Conservation (phyloP, 2,888 invertebrate genomes). For the Zonitis immaculata region DNA sequence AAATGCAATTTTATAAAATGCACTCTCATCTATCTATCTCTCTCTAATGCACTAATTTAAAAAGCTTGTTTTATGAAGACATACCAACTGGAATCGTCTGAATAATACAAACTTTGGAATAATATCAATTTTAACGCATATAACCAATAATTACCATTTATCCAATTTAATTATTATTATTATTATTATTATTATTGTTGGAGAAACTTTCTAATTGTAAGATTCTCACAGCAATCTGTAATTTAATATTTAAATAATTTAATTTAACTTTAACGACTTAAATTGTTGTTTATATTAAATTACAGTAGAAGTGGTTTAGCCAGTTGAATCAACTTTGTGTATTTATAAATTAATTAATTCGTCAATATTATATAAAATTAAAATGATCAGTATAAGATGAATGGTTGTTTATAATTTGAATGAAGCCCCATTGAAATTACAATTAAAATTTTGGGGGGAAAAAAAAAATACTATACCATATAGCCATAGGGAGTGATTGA, state of each 20-base stretch:
- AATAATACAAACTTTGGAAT: too few relatives aligned
- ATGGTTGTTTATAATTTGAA: too few relatives aligned
- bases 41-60: conserved; percentile 32
- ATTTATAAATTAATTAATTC: conserved; percentile 12
- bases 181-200: too few relatives aligned
- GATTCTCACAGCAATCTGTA: not conserved
- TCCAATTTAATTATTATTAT: too few relatives aligned
- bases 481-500: too few relatives aligned
- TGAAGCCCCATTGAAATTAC: too few relatives aligned
- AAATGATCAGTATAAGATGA: not conserved
- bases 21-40: too few relatives aligned
- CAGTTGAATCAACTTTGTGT: conserved; percentile 19
- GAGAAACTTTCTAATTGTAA: too few relatives aligned
- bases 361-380: not conserved
- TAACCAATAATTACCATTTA: too few relatives aligned
- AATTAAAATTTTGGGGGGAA: too few relatives aligned
- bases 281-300: conserved; percentile 27
- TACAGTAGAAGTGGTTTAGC: conserved; percentile 30
- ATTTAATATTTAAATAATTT: conserved; percentile 26
- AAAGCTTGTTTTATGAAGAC: conserved; percentile 40
- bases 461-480: too few relatives aligned
- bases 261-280: conserved; percentile 31
- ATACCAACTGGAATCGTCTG: conserved; percentile 33
- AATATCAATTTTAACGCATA: too few relatives aligned
- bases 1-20: conserved; percentile 25